These are phyloP conservation scores for Mycetomoellerius zeteki DNA, from an alignment of 1,140 invertebrate species.

Conservation along the genomic window DNA sequence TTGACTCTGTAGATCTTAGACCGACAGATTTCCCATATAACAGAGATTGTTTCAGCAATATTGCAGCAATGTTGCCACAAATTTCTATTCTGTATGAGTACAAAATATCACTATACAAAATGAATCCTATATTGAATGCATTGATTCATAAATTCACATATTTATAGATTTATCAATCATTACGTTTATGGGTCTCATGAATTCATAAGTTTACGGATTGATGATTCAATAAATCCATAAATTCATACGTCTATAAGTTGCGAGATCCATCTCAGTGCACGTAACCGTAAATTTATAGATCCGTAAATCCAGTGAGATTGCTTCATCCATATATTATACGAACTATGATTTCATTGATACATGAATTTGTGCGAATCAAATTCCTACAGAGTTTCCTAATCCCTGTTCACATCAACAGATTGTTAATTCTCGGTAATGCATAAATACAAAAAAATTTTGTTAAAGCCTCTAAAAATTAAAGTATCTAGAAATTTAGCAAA, in stretches of 20 bases:
- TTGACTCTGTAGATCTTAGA: not conserved
- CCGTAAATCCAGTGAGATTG: constrained; percentile 25
- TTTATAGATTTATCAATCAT: constrained; percentile 27
- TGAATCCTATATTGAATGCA: not conserved
- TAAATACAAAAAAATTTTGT: not conserved
- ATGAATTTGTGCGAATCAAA: not conserved
- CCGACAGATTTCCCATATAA: not conserved
- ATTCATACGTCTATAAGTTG: constrained; percentile 1
- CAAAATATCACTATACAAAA: not conserved
- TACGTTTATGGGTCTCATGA: not conserved
- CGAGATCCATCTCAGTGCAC: not conserved
- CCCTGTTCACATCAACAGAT: not conserved
- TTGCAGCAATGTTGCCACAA: too few relatives aligned
- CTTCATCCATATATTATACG: not conserved
- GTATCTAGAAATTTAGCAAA: too few relatives aligned
- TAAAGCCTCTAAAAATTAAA: too few relatives aligned
- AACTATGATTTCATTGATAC: constrained; percentile 18
- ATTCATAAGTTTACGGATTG: constrained; percentile 2
- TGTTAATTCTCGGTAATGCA: not conserved
- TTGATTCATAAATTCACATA: not conserved
- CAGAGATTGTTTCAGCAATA: too few relatives aligned
- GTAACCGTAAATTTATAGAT: constrained; percentile 36
- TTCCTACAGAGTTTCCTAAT: not conserved
- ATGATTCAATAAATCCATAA: constrained; percentile 40
- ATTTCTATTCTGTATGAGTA: not conserved